These are phyloP conservation scores for Andricus quercusramuli DNA, from an alignment of 2,888 invertebrate genomes.

Conservation along the genomic window DNA sequence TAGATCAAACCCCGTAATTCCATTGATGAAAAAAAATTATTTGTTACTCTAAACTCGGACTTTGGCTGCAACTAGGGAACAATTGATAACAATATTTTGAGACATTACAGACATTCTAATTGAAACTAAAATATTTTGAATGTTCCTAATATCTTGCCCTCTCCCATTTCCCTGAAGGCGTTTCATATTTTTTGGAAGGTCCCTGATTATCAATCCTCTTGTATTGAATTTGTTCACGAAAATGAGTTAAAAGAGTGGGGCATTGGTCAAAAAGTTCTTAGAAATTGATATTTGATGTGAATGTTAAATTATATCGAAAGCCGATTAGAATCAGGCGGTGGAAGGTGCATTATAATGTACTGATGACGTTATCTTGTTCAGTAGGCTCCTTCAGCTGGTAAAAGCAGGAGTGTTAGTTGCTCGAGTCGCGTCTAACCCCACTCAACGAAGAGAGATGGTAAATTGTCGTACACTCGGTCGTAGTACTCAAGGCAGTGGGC, in stretches of 20 bases:
- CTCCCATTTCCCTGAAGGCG: too few relatives aligned
- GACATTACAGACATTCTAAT: too few relatives aligned
- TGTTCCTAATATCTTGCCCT: too few relatives aligned
- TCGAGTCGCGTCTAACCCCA: slow-evolving; percentile 26
- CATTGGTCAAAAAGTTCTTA: background rate
- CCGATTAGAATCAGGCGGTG: slow-evolving; percentile 17
- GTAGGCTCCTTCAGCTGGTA: slow-evolving; percentile 22
- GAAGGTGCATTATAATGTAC: slow-evolving; percentile 32
- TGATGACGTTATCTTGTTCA: slow-evolving; percentile 41
- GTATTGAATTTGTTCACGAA: background rate
- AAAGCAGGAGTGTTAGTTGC: slow-evolving; percentile 9
- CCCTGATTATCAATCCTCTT: too few relatives aligned
- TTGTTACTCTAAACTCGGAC: too few relatives aligned
- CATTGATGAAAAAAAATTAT: too few relatives aligned
- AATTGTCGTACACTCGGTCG: slow-evolving; percentile 47
- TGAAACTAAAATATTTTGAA: too few relatives aligned
- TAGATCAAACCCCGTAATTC: too few relatives aligned
- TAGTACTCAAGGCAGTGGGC: slow-evolving; percentile 63
- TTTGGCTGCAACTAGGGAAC: too few relatives aligned
- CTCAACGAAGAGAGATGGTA: slow-evolving; percentile 33
- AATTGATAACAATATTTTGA: too few relatives aligned
- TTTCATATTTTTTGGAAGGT: too few relatives aligned
- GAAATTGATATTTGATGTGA: slow-evolving; percentile 22
- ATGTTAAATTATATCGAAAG: slow-evolving; percentile 34
- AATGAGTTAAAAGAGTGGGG: background rate